Evolutionary conservation across 1,140 invertebrate species (phyloP).

Genomic region (Leucophenga varia): DNA sequence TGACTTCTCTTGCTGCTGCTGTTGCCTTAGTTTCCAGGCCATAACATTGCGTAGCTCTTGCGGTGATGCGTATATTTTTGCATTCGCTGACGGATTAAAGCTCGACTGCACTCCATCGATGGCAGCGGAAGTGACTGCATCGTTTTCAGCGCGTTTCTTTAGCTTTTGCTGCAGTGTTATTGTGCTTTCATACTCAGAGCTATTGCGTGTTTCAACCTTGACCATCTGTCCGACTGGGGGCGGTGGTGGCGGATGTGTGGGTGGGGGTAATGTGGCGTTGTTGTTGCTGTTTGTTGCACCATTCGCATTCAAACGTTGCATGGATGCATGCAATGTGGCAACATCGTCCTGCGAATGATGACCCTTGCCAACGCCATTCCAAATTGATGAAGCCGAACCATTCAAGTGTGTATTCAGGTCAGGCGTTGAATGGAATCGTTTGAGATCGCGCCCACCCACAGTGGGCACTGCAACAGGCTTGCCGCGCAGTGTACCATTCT

Average conservation of each 20-base stretch:
- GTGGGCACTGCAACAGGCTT: conserved; percentile 56
- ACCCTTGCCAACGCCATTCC: conserved; percentile 57
- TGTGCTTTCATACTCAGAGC: conserved; percentile 54
- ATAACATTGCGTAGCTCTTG: conserved; percentile 80
- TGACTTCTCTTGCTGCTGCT: conserved; percentile 29
- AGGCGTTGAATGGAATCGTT: conserved; percentile 86
- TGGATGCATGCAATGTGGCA: conserved; percentile 58
- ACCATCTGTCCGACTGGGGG: conserved; percentile 72
- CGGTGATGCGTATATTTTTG: conserved; percentile 86
- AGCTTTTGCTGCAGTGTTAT: conserved; percentile 49
- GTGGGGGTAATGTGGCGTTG: conserved; percentile 61
- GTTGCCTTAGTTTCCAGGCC: conserved; percentile 61
- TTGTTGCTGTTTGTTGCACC: conserved; percentile 6
- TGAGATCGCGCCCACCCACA: conserved; percentile 59
- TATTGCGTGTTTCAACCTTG: conserved; percentile 67
- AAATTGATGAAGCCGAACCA: conserved; percentile 51
- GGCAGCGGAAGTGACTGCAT: conserved; percentile 44
- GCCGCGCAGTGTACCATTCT: conserved; percentile 45
- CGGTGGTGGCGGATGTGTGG: conserved; percentile 70
- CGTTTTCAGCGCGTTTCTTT: conserved; percentile 44
- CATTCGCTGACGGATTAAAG: conserved; percentile 79
- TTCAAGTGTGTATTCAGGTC: conserved; percentile 62
- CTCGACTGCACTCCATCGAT: conserved; percentile 70
- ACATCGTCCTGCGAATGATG: conserved; percentile 79
- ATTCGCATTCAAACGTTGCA: conserved; percentile 46